phyloP scores from a whole-genome alignment of 2,113 vertebrate species.

The Nanorana parkeri region DNA sequence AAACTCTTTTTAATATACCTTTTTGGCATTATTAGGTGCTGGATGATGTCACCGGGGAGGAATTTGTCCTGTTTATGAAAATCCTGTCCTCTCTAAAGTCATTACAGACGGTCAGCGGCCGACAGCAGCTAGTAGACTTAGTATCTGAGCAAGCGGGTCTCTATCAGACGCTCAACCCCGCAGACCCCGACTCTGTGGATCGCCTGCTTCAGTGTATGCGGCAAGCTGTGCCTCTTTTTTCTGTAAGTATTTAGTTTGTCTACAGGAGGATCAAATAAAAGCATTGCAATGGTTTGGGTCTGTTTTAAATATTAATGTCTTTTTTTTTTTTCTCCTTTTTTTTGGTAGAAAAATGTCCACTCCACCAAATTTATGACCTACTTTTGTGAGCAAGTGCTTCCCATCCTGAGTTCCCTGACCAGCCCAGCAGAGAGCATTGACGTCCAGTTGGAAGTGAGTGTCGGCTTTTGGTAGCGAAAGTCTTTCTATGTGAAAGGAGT shows the following conservation, averaged over 20 bases:
- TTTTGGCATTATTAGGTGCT: slow-evolving; percentile 79
- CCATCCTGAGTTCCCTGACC: slow-evolving; percentile 89
- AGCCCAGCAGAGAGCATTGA: slow-evolving; percentile 92
- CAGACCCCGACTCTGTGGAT: slow-evolving; percentile 91
- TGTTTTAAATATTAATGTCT: background rate
- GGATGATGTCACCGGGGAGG: slow-evolving; percentile 96
- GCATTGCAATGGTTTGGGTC: background rate
- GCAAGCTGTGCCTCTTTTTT: slow-evolving; percentile 94
- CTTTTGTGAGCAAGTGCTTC: slow-evolving; percentile 94
- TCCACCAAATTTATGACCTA: slow-evolving; percentile 96
- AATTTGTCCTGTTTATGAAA: slow-evolving; percentile 98
- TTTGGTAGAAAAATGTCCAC: slow-evolving; percentile 96
- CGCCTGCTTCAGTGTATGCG: slow-evolving; percentile 96
- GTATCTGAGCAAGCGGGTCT: slow-evolving; percentile 95
- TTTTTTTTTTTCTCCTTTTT: slow-evolving; percentile 31
- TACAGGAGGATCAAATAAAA: background rate
- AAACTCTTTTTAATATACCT: background rate
- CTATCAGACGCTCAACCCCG: slow-evolving; percentile 90
- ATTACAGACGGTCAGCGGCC: slow-evolving; percentile 92
- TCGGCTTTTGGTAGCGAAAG: background rate
- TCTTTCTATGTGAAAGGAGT: background rate
- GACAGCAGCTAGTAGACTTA: slow-evolving; percentile 93
- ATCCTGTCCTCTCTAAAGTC: slow-evolving; percentile 86
- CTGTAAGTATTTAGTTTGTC: slow-evolving; percentile 74
- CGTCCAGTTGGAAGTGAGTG: slow-evolving; percentile 94